A percentile compares a stretch with the other conserved stretches of the same genome.
These are phyloP conservation scores for Platyscapa corneri DNA, from an alignment of 1,140 invertebrate genomes.

Conservation along the genomic window DNA sequence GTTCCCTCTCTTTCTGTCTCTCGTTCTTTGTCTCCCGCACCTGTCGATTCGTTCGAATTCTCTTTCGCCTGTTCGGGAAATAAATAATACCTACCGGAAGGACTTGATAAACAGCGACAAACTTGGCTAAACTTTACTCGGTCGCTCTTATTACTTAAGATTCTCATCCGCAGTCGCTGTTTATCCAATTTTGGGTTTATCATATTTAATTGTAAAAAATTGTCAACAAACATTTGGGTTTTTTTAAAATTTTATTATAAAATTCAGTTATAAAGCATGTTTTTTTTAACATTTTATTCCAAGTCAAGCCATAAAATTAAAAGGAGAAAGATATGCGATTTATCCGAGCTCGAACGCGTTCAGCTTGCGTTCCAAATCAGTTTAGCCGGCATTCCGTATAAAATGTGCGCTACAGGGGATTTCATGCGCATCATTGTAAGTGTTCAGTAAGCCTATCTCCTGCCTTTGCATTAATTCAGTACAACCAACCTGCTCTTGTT, in stretches of 20 bases:
- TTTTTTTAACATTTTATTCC: not conserved
- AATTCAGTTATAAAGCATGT: not conserved
- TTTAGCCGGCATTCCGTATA: constrained; percentile 24
- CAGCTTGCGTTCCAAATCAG: constrained; percentile 2
- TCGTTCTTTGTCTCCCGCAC: constrained; percentile 26
- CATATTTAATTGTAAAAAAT: not conserved
- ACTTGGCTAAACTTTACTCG: too few relatives aligned
- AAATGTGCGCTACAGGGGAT: constrained; percentile 36
- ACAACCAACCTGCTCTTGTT: constrained; percentile 32
- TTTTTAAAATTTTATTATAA: not conserved
- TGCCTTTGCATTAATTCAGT: constrained; percentile 45
- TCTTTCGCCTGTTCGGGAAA: not conserved
- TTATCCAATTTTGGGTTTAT: too few relatives aligned
- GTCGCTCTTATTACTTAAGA: too few relatives aligned
- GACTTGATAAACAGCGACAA: too few relatives aligned
- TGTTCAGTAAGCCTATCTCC: constrained; percentile 69
- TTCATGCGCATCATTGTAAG: constrained; percentile 64
- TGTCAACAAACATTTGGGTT: not conserved
- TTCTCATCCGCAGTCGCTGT: too few relatives aligned
- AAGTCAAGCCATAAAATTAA: not conserved
- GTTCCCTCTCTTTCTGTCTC: not conserved
- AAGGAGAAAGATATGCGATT: not conserved
- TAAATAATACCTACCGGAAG: too few relatives aligned
- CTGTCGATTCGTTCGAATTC: not conserved
- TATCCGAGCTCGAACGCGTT: not conserved